Conservation (phyloP, 2,888 invertebrate genomes). For the Eueremaeus valkanovi region DNA sequence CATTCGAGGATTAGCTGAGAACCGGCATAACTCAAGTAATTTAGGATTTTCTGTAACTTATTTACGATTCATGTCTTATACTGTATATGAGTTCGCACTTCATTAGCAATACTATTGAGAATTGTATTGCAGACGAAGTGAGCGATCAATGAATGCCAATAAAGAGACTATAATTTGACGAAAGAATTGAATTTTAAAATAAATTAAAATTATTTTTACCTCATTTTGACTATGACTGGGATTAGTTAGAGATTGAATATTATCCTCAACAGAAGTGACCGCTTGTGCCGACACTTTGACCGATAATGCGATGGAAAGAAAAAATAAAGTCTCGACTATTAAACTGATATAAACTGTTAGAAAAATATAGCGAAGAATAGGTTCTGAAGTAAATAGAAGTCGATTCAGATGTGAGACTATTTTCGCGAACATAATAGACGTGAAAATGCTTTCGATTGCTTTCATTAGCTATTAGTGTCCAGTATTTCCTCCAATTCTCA, state of each 20-base stretch:
- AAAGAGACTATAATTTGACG: too few relatives aligned
- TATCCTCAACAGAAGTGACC: not conserved
- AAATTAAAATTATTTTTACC: conserved; percentile 7
- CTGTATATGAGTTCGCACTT: too few relatives aligned
- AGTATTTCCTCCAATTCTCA: not conserved
- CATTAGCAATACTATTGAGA: too few relatives aligned
- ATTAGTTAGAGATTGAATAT: not conserved
- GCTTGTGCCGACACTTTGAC: conserved; percentile 1
- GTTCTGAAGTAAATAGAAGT: not conserved
- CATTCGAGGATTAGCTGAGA: too few relatives aligned
- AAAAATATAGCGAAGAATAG: not conserved
- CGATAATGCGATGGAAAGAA: not conserved
- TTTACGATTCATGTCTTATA: too few relatives aligned
- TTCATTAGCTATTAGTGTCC: not conserved
- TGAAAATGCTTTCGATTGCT: not conserved
- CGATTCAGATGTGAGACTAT: not conserved
- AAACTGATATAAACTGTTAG: not conserved
- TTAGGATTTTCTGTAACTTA: too few relatives aligned
- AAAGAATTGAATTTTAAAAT: too few relatives aligned
- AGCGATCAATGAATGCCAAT: too few relatives aligned
- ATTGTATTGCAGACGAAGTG: too few relatives aligned
- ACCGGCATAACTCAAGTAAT: too few relatives aligned
- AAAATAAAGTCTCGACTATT: not conserved
- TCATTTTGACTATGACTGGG: conserved; percentile 18
- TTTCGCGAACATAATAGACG: not conserved